A percentile compares a stretch with the other conserved stretches of the same genome.
Evolutionary conservation across 2,113 vertebrate species (phyloP).

Genomic region (Lynx canadensis): DNA sequence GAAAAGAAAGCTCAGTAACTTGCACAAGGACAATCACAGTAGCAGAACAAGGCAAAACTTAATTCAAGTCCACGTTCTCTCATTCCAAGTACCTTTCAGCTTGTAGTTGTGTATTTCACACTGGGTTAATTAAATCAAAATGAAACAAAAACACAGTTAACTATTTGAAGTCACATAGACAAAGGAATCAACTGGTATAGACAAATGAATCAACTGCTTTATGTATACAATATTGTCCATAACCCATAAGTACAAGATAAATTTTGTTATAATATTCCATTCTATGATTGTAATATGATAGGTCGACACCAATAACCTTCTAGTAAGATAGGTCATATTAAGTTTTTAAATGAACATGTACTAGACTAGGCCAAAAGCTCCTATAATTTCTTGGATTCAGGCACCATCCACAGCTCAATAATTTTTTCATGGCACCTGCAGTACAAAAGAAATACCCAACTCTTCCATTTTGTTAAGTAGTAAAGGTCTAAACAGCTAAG

Average conservation of each 20-base stretch:
- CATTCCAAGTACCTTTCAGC: neutral
- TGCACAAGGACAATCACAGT: neutral
- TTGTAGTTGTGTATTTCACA: neutral
- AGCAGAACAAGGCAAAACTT: neutral
- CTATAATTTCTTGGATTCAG: neutral
- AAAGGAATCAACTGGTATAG: neutral
- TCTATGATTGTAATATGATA: neutral
- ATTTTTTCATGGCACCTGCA: neutral
- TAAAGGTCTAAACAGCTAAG: neutral
- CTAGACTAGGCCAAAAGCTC: neutral
- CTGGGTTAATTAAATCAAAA: neutral
- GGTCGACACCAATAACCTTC: neutral
- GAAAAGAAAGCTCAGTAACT: neutral
- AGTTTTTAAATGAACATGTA: neutral
- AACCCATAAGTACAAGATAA: neutral
- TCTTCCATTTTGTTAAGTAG: neutral
- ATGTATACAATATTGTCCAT: neutral
- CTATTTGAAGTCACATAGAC: neutral
- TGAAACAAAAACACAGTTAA: neutral
- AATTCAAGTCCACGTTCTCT: neutral
- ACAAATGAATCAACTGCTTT: neutral
- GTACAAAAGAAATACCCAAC: neutral
- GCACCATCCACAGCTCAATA: neutral
- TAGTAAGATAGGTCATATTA: neutral
- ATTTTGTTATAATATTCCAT: neutral